Percentiles rank a stretch among this genome's conserved stretches.
Evolutionary conservation across 2,888 invertebrate species (phyloP).

Genomic region (Auanema freiburgensis): DNA sequence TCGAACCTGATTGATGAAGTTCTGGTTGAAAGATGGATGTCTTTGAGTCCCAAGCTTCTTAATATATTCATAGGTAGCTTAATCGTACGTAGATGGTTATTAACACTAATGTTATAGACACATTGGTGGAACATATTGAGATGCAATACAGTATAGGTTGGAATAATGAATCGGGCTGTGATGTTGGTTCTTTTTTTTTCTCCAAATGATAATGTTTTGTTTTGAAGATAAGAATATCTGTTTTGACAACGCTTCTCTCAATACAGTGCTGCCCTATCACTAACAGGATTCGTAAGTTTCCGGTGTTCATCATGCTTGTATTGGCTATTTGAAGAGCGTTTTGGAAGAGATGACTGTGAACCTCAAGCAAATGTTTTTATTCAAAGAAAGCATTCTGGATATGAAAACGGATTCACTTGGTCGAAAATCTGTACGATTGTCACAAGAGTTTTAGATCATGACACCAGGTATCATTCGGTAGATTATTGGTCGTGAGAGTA

Average conservation of each 20-base stretch:
- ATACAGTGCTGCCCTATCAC: slow-evolving; percentile 30
- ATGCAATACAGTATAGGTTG: slow-evolving; percentile 25
- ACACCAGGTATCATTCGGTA: slow-evolving; percentile 21
- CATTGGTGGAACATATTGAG: slow-evolving; percentile 24
- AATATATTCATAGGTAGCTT: slow-evolving; percentile 6
- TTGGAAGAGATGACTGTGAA: neutral
- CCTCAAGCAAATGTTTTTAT: slow-evolving; percentile 14
- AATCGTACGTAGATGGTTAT: neutral
- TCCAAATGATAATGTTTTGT: neutral
- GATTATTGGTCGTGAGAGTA: slow-evolving; percentile 1
- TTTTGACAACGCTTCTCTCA: slow-evolving; percentile 33
- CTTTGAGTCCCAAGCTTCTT: slow-evolving; percentile 9
- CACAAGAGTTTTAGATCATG: slow-evolving; percentile 6
- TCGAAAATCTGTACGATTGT: slow-evolving; percentile 28
- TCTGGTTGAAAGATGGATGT: slow-evolving; percentile 23
- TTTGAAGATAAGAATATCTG: slow-evolving; percentile 14
- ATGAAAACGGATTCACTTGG: slow-evolving; percentile 28
- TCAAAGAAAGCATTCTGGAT: slow-evolving; percentile 5
- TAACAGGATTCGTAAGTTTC: slow-evolving; percentile 22
- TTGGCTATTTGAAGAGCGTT: neutral
- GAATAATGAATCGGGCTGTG: slow-evolving; percentile 23
- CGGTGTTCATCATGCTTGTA: neutral
- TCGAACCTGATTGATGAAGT: slow-evolving; percentile 21
- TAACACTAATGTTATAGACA: slow-evolving; percentile 5
- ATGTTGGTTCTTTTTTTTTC: slow-evolving; percentile 17